Evolutionary conservation across 2,797 vertebrate genomes (phyloP).

Genomic region (Pangasius larnaudii): DNA sequence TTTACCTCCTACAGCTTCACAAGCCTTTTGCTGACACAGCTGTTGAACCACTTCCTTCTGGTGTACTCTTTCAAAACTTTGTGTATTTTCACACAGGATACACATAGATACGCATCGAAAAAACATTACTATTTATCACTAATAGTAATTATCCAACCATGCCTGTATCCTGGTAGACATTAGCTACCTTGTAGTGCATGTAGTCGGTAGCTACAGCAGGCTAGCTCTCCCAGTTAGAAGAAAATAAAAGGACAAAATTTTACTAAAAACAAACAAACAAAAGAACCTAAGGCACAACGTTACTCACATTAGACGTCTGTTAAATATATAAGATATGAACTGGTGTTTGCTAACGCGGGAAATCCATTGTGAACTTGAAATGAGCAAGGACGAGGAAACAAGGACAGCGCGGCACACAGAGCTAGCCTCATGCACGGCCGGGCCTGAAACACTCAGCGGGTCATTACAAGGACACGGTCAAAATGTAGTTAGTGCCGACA

Average conservation of each 20-base stretch:
- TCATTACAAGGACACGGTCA: constrained; percentile 63
- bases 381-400: constrained; percentile 1
- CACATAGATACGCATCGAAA: too few species aligned
- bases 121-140: not conserved
- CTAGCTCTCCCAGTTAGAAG: not conserved
- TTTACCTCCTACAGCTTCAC: not conserved
- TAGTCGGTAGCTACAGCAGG: not conserved
- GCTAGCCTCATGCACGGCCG: not conserved
- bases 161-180: not conserved
- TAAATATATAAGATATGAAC: not conserved
- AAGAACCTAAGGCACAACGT: not conserved
- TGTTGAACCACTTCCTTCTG: not conserved
- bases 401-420: not conserved
- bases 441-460: constrained; percentile 50
- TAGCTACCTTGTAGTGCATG: not conserved
- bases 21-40: not conserved
- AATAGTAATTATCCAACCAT: not conserved
- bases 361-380: not conserved
- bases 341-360: not conserved
- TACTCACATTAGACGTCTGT: not conserved
- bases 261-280: rapidly evolving
- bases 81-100: too few species aligned
- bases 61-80: not conserved
- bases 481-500: not conserved
- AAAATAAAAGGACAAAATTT: not conserved